Evolutionary conservation across 2,113 vertebrate genomes (phyloP), one percentile per base, ranked within the genome.

Genomic region (Nannospalax galili): DNA sequence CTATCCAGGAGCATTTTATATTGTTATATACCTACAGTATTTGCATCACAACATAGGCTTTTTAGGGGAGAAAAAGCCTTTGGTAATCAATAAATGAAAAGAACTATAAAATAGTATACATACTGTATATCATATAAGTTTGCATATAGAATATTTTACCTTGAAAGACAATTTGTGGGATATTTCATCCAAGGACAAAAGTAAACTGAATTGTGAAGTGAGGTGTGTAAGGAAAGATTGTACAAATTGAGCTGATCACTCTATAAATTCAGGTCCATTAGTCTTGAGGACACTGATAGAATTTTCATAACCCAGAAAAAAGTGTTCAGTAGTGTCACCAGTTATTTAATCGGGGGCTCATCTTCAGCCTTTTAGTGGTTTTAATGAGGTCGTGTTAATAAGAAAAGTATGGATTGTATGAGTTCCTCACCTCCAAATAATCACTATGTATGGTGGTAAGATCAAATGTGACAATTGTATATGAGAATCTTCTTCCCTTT

Each of bases 51-150:
- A 45, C 65, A 69, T 26, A 30, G 78, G 12, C 5, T n/a, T 88
- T 32, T 42, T 62, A 32, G 35, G 32, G 5, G 20, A 4, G 3
- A 22, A 88, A 74, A 62, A 45, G 81, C 3, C 32, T 80, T 92
- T 89, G 16, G 80, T 75, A 90, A 94, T n/a, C 22, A 60, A 12
- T 74, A 91, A 78, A 4, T 58, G 64, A 91, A 73, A 87, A 85
- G 17, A 86, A 40, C 22, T 86, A 45, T 24, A 52, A 52, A 7
- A 74, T 40, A 58, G 22, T 67, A 35, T 22, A 42, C 15, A 85
- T 22, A 14, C 9, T 37, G 67, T 17, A 84, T 69, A 37, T 56
- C 64, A 88, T 35, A 56, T 42, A 42, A 74, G 15, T 48, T 90
- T 86, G 5, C 65, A 58, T 30, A 5, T 70, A 7, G 37, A 56